Percentiles rank a stretch among this genome's conserved stretches.
phyloP scores from a whole-genome alignment of 2,113 vertebrate species.

The Carollia perspicillata region DNA sequence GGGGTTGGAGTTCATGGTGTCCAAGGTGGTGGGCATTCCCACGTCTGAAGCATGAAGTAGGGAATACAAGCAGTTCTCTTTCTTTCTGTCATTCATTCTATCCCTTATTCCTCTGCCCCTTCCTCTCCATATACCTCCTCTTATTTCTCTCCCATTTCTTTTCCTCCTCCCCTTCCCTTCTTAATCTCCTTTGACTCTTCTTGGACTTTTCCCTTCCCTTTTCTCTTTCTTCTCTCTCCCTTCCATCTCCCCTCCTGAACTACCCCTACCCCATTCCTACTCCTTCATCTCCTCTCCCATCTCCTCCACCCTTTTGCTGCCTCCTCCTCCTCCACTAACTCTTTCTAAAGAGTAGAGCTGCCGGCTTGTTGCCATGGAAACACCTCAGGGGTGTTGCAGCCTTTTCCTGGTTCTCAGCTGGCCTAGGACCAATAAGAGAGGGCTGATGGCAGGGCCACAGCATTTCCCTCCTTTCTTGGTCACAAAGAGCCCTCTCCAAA shows the following conservation, averaged over 20 bases:
- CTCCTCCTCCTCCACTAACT: neutral
- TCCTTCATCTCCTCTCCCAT: neutral
- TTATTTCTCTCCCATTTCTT: neutral
- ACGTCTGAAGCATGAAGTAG: neutral
- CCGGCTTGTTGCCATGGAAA: slow-evolving; percentile 74
- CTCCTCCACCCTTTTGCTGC: neutral
- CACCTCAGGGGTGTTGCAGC: slow-evolving; percentile 40
- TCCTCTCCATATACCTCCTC: neutral
- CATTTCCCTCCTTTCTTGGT: neutral
- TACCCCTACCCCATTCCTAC: neutral
- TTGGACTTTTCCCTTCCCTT: neutral
- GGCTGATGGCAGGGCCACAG: slow-evolving; percentile 23
- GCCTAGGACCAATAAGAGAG: slow-evolving; percentile 66
- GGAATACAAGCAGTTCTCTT: neutral
- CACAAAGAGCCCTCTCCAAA: neutral
- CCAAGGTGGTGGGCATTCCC: fast-evolving
- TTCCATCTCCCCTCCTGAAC: neutral
- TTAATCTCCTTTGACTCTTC: neutral
- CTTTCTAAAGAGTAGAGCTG: slow-evolving; percentile 42
- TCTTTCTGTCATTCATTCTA: neutral
- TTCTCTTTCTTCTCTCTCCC: neutral
- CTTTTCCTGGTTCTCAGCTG: slow-evolving; percentile 68
- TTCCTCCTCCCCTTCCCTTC: neutral
- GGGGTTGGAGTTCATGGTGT: too few species aligned
- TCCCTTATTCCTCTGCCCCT: neutral